These are phyloP conservation scores for Fringilla coelebs DNA, from an alignment of 2,797 vertebrate species.

Conservation along the genomic window DNA sequence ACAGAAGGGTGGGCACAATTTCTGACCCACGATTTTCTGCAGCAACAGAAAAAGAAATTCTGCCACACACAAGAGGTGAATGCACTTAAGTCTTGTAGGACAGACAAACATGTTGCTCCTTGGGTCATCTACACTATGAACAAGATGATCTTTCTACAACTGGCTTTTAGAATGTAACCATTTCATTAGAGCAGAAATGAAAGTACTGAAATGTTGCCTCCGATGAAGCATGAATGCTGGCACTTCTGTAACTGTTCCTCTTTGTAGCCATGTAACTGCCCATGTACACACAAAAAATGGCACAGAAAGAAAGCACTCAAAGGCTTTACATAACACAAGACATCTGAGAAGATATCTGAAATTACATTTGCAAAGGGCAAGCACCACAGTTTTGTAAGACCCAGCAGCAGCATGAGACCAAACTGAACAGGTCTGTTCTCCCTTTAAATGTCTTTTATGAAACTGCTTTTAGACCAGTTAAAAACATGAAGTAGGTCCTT, in stretches of 20 bases:
- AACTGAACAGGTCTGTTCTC: neutral
- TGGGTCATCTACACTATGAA: neutral
- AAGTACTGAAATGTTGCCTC: constrained; percentile 15
- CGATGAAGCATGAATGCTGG: neutral
- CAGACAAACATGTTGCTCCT: constrained; percentile 11
- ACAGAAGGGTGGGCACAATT: neutral
- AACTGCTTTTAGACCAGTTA: neutral
- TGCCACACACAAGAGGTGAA: constrained; percentile 19
- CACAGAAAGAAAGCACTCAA: neutral
- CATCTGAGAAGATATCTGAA: neutral
- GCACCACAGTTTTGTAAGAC: neutral
- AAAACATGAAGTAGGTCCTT: neutral
- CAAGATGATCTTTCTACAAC: constrained; percentile 14
- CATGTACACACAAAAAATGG: neutral
- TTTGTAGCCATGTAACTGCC: neutral
- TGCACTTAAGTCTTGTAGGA: neutral
- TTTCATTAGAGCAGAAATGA: neutral
- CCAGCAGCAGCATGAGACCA: neutral
- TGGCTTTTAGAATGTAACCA: constrained; percentile 32
- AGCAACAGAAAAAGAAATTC: neutral
- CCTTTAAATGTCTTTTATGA: neutral
- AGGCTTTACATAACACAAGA: constrained; percentile 5
- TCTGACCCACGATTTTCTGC: neutral
- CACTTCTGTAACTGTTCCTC: neutral
- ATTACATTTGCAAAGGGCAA: neutral